phyloP scores from a whole-genome alignment of 2,797 vertebrate species.

The Anabas testudineus region DNA sequence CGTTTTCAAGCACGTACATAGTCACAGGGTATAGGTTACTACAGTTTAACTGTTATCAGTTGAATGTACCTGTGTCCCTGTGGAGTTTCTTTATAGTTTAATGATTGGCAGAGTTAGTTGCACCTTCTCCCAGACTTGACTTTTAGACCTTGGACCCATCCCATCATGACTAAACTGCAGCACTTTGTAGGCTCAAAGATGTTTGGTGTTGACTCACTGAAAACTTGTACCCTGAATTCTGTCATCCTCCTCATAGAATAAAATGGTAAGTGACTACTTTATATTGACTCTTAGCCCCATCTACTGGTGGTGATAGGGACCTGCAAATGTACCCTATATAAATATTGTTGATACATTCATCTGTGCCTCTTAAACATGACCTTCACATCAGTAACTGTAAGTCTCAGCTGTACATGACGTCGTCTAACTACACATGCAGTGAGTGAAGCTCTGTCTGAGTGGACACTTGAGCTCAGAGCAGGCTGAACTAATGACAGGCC shows the following conservation, averaged over 20 bases:
- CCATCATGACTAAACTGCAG: not conserved
- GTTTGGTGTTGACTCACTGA: not conserved
- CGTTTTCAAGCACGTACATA: not conserved
- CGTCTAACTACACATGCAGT: not conserved
- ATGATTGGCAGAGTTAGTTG: no score
- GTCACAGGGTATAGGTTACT: not conserved
- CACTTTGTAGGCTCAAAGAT: no score
- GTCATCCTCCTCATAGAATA: not conserved
- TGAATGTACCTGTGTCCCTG: not conserved
- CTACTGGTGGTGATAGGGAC: slow-evolving; percentile 23
- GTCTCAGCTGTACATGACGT: not conserved
- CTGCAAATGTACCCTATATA: no score
- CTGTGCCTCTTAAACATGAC: no score
- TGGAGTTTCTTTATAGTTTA: not conserved
- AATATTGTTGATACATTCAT: no score
- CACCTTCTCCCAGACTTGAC: not conserved
- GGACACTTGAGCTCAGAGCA: no score
- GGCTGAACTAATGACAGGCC: not conserved
- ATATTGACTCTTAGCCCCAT: slow-evolving; percentile 24
- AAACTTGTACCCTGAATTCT: not conserved
- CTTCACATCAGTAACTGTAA: no score
- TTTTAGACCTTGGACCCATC: not conserved
- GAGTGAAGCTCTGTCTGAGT: not conserved
- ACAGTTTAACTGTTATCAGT: not conserved
- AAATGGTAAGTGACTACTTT: no score